phyloP scores from a whole-genome alignment of 2,888 invertebrate species.

The Pseudanteris insignis region DNA sequence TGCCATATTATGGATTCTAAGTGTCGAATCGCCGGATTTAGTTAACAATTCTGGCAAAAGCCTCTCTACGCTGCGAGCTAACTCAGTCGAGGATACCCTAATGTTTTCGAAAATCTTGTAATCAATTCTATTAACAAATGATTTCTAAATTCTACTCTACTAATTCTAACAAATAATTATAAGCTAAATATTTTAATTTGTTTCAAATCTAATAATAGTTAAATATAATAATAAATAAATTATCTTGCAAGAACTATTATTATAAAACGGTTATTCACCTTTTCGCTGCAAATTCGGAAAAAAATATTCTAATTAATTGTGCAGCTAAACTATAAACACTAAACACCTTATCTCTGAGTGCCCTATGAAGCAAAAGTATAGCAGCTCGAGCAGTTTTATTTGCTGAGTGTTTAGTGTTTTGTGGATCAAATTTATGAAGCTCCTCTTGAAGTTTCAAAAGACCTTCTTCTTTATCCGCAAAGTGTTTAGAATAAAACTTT shows the following conservation, averaged over 20 bases:
- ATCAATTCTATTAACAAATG: constrained; percentile 8
- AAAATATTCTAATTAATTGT: constrained; percentile 81
- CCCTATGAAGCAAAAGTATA: constrained; percentile 80
- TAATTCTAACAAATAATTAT: too few relatives aligned
- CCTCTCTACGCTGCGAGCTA: constrained; percentile 83
- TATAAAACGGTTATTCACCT: too few relatives aligned
- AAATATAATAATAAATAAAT: too few relatives aligned
- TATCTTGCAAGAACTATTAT: too few relatives aligned
- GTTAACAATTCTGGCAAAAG: constrained; percentile 83
- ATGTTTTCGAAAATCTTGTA: background rate
- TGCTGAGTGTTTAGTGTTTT: constrained; percentile 68
- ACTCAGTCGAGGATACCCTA: constrained; percentile 84
- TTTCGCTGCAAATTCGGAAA: constrained; percentile 84
- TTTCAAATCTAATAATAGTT: too few relatives aligned
- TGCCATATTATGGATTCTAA: constrained; percentile 85
- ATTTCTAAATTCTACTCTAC: background rate
- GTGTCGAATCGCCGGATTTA: constrained; percentile 88
- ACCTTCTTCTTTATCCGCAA: constrained; percentile 89
- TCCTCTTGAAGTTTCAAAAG: constrained; percentile 75
- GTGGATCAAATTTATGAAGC: constrained; percentile 66
- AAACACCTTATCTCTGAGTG: constrained; percentile 87
- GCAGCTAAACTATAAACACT: constrained; percentile 87
- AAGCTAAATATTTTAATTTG: too few relatives aligned
- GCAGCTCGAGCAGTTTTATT: constrained; percentile 87
- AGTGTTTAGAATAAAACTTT: constrained; percentile 89